Conservation (phyloP, 2,797 vertebrate species). For the Gobionotothen gibberifrons region DNA sequence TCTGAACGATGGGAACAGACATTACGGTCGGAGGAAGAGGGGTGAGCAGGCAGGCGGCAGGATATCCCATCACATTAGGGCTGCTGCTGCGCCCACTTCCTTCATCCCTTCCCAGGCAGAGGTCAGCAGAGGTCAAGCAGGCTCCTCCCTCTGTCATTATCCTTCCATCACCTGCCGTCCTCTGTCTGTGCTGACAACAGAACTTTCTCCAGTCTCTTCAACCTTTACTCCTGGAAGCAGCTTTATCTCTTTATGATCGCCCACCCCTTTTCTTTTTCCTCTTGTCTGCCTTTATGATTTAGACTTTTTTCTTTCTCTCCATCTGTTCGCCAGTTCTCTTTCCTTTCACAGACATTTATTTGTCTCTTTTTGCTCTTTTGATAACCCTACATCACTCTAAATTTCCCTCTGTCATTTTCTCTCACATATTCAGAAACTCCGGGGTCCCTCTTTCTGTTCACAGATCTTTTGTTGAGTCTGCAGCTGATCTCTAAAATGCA, state of each 20-base stretch:
- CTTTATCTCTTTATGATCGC: conserved; percentile 53
- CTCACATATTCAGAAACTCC: conserved; percentile 42
- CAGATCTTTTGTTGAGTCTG: conserved; percentile 59
- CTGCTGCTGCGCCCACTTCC: conserved; percentile 78
- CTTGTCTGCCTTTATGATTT: conserved; percentile 57
- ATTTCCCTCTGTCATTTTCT: conserved; percentile 59
- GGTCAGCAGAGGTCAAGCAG: conserved; percentile 74
- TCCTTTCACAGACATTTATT: conserved; percentile 55
- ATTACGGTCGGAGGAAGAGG: conserved; percentile 68
- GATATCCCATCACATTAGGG: conserved; percentile 82
- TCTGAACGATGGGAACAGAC: conserved; percentile 69
- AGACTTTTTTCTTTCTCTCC: conserved; percentile 60
- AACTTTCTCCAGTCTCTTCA: conserved; percentile 65
- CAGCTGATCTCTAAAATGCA: conserved; percentile 62
- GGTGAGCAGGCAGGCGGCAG: conserved; percentile 78
- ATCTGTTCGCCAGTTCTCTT: conserved; percentile 66
- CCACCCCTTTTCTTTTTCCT: conserved; percentile 54
- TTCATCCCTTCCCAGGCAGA: conserved; percentile 73
- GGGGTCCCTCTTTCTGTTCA: conserved; percentile 42
- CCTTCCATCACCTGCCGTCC: conserved; percentile 79
- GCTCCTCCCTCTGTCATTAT: conserved; percentile 77
- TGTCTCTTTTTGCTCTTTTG: conserved; percentile 61
- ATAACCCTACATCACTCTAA: conserved; percentile 42
- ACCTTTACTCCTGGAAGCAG: conserved; percentile 53
- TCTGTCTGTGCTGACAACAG: conserved; percentile 70